Conservation (phyloP, 2,113 vertebrate genomes). For the Oreochromis niloticus region DNA sequence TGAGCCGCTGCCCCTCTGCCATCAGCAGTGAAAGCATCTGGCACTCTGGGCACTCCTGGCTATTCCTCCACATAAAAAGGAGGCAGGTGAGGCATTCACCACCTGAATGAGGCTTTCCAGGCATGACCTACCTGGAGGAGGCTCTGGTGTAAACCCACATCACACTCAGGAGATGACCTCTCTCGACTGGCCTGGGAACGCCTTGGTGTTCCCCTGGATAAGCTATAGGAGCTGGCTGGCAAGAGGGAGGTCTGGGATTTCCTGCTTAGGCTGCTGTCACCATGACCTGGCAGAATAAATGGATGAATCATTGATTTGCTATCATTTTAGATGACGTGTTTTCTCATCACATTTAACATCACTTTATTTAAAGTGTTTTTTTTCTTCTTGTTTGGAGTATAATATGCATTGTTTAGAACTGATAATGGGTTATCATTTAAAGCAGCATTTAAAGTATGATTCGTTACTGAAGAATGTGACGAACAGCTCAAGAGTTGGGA, state of each 20-base stretch:
- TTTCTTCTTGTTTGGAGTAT: not conserved
- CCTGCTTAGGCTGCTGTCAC: not conserved
- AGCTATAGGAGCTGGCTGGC: not conserved
- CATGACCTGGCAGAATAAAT: not conserved
- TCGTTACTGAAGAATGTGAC: not conserved
- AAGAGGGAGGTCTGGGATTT: not conserved
- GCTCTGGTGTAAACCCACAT: not conserved
- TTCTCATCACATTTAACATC: not conserved
- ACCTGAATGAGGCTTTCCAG: not conserved
- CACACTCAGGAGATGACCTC: not conserved
- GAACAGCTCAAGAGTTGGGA: too few relatives aligned
- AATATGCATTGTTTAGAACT: not conserved
- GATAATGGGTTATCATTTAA: not conserved
- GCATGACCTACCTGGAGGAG: not conserved
- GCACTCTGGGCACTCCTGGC: not conserved
- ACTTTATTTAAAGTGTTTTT: not conserved
- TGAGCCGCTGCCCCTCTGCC: not conserved
- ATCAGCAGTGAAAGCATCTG: not conserved
- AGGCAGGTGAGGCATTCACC: not conserved
- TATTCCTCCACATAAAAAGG: not conserved
- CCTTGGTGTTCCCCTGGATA: not conserved
- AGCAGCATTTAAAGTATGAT: not conserved
- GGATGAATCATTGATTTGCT: not conserved
- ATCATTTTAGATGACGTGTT: not conserved
- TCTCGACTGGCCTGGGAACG: not conserved